A percentile compares a stretch with the other conserved stretches of the same genome.
Evolutionary conservation across 2,888 invertebrate species (phyloP).

Genomic region (Hetaerina titia): DNA sequence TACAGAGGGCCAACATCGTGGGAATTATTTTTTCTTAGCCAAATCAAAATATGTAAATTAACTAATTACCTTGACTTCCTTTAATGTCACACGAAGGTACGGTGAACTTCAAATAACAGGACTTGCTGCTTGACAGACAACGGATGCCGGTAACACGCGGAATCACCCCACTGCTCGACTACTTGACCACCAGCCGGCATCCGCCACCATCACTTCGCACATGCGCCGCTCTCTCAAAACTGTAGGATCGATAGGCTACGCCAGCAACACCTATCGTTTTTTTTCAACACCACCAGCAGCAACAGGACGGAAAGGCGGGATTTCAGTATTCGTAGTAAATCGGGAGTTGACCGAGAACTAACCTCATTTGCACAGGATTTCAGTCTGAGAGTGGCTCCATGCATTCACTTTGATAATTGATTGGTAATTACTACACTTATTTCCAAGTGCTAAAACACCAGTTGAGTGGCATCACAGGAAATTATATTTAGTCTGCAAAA

Average conservation of each 20-base stretch:
- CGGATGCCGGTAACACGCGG: conserved; percentile 64
- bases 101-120: neutral
- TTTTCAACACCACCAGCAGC: neutral
- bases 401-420: too few relatives aligned
- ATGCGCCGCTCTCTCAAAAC: conserved; percentile 52
- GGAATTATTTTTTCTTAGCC: too few relatives aligned
- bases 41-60: neutral
- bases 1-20: neutral
- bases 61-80: conserved; percentile 32
- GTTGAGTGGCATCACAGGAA: too few relatives aligned
- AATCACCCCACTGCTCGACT: conserved; percentile 37
- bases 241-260: conserved; percentile 54
- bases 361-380: too few relatives aligned
- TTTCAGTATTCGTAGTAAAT: too few relatives aligned
- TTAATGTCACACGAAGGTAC: neutral
- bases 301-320: neutral
- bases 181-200: conserved; percentile 46
- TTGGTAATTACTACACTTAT: too few relatives aligned
- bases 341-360: too few relatives aligned
- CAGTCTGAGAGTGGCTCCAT: too few relatives aligned
- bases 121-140: conserved; percentile 16
- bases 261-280: conserved; percentile 36
- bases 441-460: too few relatives aligned
- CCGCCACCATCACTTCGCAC: conserved; percentile 47
- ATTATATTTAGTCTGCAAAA: too few relatives aligned